Evolutionary conservation across 2,113 vertebrate species (phyloP).

Genomic region (Corydoras sp.): DNA sequence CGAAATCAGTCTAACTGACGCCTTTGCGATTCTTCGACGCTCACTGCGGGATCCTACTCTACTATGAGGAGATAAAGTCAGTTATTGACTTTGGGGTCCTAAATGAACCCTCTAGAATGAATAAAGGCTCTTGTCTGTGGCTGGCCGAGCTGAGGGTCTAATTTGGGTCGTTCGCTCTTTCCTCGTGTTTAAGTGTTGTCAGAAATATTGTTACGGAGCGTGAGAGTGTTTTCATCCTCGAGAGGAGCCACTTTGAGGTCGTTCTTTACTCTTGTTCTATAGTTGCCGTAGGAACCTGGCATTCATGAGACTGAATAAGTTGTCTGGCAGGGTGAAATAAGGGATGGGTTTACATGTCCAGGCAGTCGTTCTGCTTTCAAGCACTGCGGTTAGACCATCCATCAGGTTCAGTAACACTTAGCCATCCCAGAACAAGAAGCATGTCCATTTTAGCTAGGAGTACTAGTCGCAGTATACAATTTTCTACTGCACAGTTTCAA

Average conservation of each 20-base stretch:
- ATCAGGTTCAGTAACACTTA: too few species aligned
- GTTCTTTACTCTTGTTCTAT: constrained; percentile 2
- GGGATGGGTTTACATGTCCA: not conserved
- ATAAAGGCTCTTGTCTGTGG: too few species aligned
- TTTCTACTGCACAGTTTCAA: too few species aligned
- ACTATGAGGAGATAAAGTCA: constrained; percentile 1
- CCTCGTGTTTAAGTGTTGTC: constrained; percentile 25
- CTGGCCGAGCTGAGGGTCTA: too few species aligned
- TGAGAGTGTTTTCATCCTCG: constrained; percentile 42
- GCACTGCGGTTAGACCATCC: too few species aligned
- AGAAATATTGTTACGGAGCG: not conserved
- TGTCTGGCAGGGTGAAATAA: constrained; percentile 7
- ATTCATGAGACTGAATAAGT: constrained; percentile 31
- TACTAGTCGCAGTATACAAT: too few species aligned
- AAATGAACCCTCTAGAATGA: constrained; percentile 16
- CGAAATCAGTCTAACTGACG: not conserved
- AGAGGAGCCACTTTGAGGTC: constrained; percentile 16
- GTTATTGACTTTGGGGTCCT: constrained; percentile 26
- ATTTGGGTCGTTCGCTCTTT: not conserved
- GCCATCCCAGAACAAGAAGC: too few species aligned
- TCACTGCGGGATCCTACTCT: not conserved
- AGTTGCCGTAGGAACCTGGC: constrained; percentile 41
- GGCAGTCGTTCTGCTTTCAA: too few species aligned
- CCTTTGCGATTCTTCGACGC: not conserved
- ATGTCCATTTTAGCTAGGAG: too few species aligned